Evolutionary conservation across 92 coral and sea anemone genomes (phyloP), one percentile per base, ranked within the genome.

Genomic region (Palythoa heliodiscus): DNA sequence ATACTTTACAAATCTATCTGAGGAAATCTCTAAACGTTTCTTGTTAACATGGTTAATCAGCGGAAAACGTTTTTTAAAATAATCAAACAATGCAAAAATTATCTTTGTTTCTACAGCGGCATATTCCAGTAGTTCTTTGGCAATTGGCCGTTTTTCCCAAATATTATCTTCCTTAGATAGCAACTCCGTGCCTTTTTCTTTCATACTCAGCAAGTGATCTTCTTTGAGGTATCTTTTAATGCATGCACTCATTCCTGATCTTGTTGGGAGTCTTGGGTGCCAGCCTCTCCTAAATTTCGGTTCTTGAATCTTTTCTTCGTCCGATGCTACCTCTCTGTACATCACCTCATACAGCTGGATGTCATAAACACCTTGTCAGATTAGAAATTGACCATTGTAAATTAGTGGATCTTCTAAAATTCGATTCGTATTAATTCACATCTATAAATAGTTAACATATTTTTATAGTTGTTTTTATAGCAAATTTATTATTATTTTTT

Each of bases 301-400:
- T 57, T 57, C 82, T 57, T 57, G 13, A 8, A 77, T 57, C 82
- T 77, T 77, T n/a, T 77, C 82, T 16, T 57, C 82, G 7, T 77
- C 82, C 15, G 11, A 16, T 4, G 82, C 71, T 69, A 82, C 87
- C 23, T 94, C 92, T 75, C 97, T 88, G 66, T 91, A 86, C 88
- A 93, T 93, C 74, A 93, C 75, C 79, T 93, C 97, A 63, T 89
- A 92, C 61, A 93, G 89, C 90, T 93, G 97, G 64, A 93, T 85
- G 81, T 93, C 97, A 77, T 91, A 82, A 38, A 93, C 92, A 76
- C 97, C 97, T 35, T 47, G 53, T 50, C 20, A 29, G 50, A 19
- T 8, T 52, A 11, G n/a, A 20, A 23, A 14, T 0, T 29, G 2
- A 1, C 10, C 14, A n/a, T 74, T 11, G 17, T 47, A 47, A 14